Base-by-base conservation (phyloP, 2,888 invertebrate genomes). In the Palloptera scutellata region DNA sequence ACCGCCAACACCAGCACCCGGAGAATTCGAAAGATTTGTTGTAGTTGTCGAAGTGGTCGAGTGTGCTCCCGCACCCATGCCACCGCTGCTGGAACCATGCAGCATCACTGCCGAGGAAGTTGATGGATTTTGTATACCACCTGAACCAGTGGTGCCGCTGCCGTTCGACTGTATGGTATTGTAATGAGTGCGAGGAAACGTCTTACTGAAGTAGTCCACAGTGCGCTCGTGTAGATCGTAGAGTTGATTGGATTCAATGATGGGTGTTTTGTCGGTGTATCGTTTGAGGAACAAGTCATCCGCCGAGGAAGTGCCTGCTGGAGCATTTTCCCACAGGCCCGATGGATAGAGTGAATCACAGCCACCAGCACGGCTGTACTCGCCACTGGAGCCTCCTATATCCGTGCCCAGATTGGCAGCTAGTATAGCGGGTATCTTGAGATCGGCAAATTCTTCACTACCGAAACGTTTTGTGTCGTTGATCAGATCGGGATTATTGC, bases 401-500 rank as follows among this genome's bases (percentile, higher is more conserved):
- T 88, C 88, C 8, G 87, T 86, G 20, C 70, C 86, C 2, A 87
- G 86, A 54, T 87, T 87, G 9, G 87, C 87, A 70, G 87, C 87
- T 10, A 82, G 69, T 42, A 80, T 78, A 2, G 79, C 73, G 1
- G 84, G 80, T 41, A 83, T 77, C 52, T 81, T 81, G 1, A 83
- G 74, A 51, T 84, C 83, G 0, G 83, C 79, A 61, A 86, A 83
- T 69, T 88, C 88, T 17, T 85, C 86, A 69, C 87, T 87, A 70
- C 89, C 91, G 68, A 89, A 88, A 59, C 90, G 88, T 81, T 91
- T 88, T 5, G 94, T 93, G 79, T 94, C 94, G 78, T 93, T 92
- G 78, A 95, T 94, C 72, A 95, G 87, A 83, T 94, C 94, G 2
- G 94, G 94, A 83, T 94, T 93, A 77, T 94, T 94, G 76, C 89